Evolutionary conservation across 1,140 invertebrate species (phyloP).

Genomic region (Maniola jurtina): DNA sequence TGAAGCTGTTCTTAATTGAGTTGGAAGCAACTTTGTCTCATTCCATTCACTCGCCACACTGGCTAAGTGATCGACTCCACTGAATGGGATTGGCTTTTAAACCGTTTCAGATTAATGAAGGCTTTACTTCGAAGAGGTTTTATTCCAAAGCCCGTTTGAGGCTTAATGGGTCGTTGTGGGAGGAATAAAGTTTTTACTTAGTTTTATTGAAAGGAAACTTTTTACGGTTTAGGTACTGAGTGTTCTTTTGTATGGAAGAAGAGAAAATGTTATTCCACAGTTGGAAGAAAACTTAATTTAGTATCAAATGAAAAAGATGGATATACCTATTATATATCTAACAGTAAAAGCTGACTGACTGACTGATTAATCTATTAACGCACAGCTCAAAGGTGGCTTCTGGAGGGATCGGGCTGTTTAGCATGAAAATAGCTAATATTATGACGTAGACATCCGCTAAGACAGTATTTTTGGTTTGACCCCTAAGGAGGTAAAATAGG

Average conservation of each 20-base stretch:
- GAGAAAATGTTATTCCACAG: neutral
- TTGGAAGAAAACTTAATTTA: neutral
- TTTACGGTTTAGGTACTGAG: neutral
- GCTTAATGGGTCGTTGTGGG: constrained; percentile 31
- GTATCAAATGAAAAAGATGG: no score
- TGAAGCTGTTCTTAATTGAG: constrained; percentile 16
- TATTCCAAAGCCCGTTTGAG: constrained; percentile 12
- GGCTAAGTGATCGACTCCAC: constrained; percentile 26
- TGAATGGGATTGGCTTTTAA: constrained; percentile 32
- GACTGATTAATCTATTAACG: no score
- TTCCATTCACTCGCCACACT: constrained; percentile 30
- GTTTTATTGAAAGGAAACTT: constrained; percentile 23
- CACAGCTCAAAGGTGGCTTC: no score
- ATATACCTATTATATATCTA: no score
- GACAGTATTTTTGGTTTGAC: no score
- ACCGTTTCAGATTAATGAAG: constrained; percentile 36
- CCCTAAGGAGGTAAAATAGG: no score
- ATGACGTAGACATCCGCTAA: no score
- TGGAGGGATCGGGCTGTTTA: no score
- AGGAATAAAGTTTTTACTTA: constrained; percentile 26
- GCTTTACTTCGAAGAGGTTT: constrained; percentile 8
- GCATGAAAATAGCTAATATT: no score
- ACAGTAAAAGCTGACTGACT: no score
- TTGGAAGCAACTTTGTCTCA: constrained; percentile 35
- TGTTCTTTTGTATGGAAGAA: neutral